phyloP scores from a whole-genome alignment of 2,113 vertebrate genomes.

The Pterocles gutturalis region DNA sequence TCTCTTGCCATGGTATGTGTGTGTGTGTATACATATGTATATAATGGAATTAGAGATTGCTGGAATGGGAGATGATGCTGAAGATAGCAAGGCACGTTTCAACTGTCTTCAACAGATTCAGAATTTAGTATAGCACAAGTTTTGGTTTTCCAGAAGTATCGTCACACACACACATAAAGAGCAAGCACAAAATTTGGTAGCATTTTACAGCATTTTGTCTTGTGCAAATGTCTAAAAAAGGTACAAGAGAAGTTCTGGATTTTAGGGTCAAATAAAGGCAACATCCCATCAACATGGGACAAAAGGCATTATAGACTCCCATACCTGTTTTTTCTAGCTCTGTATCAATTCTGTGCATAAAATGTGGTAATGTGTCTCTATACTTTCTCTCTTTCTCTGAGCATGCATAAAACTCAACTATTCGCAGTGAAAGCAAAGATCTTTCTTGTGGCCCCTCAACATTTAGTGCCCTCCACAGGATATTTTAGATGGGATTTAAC shows the following conservation, averaged over 20 bases:
- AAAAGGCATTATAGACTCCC: background rate
- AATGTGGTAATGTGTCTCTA: background rate
- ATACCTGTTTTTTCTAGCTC: background rate
- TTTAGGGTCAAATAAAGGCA: background rate
- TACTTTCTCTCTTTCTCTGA: background rate
- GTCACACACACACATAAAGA: background rate
- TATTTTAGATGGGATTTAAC: background rate
- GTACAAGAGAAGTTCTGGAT: background rate
- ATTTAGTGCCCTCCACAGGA: background rate
- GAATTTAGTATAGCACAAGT: rapidly evolving
- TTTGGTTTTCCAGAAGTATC: background rate
- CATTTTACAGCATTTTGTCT: background rate
- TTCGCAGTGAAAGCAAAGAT: background rate
- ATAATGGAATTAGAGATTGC: background rate
- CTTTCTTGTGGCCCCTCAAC: background rate
- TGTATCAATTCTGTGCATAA: background rate
- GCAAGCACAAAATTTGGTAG: background rate
- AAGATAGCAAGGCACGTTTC: background rate
- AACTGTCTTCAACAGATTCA: background rate
- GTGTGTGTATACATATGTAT: too few relatives aligned
- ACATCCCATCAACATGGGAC: background rate
- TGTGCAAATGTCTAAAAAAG: background rate
- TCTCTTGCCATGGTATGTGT: background rate
- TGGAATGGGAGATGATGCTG: background rate
- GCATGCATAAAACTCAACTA: background rate